Evolutionary conservation across 1,140 invertebrate species (phyloP).

Genomic region (Heliconius melpomene): DNA sequence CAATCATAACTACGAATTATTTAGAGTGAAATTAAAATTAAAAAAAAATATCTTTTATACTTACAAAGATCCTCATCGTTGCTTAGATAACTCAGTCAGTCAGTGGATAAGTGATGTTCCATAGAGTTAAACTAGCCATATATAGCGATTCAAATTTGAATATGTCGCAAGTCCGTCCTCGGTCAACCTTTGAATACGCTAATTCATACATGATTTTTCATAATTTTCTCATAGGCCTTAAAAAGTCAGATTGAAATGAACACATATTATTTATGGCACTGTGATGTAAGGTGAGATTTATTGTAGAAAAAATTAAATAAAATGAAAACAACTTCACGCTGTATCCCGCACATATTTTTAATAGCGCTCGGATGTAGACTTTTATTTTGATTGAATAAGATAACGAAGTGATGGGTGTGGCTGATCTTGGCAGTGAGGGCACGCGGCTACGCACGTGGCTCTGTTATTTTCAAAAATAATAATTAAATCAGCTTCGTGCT

Average conservation of each 20-base stretch:
- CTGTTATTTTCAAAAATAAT: no score
- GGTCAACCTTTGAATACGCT: conserved; percentile 16
- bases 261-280: conserved; percentile 1
- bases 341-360: no score
- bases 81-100: not conserved
- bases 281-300: not conserved
- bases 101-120: conserved; percentile 19
- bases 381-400: no score
- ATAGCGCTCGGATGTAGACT: no score
- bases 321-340: no score
- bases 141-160: conserved; percentile 20
- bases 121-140: conserved; percentile 8
- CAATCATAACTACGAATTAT: not conserved
- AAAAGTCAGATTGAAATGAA: conserved; percentile 4
- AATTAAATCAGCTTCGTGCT: no score
- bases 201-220: conserved; percentile 33
- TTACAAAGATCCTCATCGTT: conserved; percentile 46
- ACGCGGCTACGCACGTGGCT: not conserved
- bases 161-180: conserved; percentile 30
- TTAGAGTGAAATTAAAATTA: no score
- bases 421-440: no score
- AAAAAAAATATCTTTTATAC: conserved; percentile 22
- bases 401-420: no score
- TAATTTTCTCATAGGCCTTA: conserved; percentile 27
- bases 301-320: no score